phyloP scores from a whole-genome alignment of 2,797 vertebrate genomes.

The Melanogrammus aeglefinus region DNA sequence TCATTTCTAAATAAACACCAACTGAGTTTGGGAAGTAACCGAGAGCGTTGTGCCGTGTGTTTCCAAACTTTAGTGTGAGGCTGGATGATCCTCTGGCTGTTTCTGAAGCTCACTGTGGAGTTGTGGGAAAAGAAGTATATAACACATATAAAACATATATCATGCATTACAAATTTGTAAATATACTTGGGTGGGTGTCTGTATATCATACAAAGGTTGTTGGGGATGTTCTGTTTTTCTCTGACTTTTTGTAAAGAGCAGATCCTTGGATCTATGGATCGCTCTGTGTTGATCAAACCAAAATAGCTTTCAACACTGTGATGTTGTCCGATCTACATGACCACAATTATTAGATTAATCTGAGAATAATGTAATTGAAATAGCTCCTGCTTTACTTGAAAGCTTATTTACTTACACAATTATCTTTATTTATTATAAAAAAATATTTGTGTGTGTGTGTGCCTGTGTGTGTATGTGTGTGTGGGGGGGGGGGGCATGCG shows the following conservation, averaged over 20 bases:
- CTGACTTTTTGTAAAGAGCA: background rate
- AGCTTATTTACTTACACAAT: too few species aligned
- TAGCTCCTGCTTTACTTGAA: background rate
- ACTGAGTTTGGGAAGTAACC: slow-evolving; percentile 35
- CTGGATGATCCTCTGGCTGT: background rate
- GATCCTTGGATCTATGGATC: background rate
- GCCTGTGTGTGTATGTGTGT: slow-evolving; percentile 18
- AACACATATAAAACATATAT: background rate
- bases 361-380: background rate
- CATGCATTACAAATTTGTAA: background rate
- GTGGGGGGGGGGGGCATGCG: slow-evolving; percentile 9
- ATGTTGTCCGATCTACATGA: background rate
- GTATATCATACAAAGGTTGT: background rate
- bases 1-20: slow-evolving; percentile 54
- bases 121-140: background rate
- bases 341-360: background rate
- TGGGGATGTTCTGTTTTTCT: background rate
- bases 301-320: background rate
- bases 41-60: slow-evolving; percentile 22
- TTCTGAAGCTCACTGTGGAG: background rate
- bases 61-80: background rate
- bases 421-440: background rate
- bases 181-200: background rate
- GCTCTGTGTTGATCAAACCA: background rate
- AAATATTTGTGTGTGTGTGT: slow-evolving; percentile 32